phyloP scores from a whole-genome alignment of 2,797 vertebrate genomes.

The Xenentodon cancila region DNA sequence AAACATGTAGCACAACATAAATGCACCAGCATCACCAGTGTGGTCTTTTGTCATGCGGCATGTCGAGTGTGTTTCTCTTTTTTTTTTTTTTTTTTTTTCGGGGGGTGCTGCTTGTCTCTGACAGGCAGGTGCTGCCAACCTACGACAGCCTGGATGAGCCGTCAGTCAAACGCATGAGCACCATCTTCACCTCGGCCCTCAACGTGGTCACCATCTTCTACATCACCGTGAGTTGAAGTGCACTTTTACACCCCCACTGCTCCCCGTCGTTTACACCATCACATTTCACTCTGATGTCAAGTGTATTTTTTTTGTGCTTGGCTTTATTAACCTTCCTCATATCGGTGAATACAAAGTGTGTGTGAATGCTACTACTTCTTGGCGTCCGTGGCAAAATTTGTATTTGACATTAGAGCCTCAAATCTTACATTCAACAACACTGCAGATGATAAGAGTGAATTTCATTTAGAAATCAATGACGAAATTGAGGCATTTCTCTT shows the following conservation, averaged over 20 bases:
- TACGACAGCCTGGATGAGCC: slow-evolving; percentile 98
- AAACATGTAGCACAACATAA: slow-evolving; percentile 42
- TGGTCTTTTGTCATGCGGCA: slow-evolving; percentile 24
- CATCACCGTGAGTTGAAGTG: slow-evolving; percentile 88
- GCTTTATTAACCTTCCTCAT: not conserved
- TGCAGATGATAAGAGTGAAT: too few species aligned
- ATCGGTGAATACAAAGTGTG: not conserved
- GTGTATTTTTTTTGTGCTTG: too few species aligned
- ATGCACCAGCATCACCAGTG: slow-evolving; percentile 6
- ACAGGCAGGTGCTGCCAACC: slow-evolving; percentile 96
- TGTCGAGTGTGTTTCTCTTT: slow-evolving; percentile 19
- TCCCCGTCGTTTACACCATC: not conserved
- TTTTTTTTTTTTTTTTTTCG: slow-evolving; percentile 1
- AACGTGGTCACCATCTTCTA: slow-evolving; percentile 98
- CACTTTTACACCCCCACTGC: not conserved
- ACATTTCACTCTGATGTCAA: not conserved
- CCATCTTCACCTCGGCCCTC: slow-evolving; percentile 94
- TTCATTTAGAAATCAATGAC: too few species aligned
- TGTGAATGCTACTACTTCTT: not conserved
- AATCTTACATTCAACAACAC: too few species aligned
- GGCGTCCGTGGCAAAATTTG: too few species aligned
- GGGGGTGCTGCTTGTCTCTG: slow-evolving; percentile 41
- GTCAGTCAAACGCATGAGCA: slow-evolving; percentile 98
- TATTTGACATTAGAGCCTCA: too few species aligned
- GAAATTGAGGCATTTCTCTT: too few species aligned